Percentiles rank a stretch among this genome's conserved stretches.
phyloP scores from a whole-genome alignment of 2,797 vertebrate genomes.

The Parauchenoglanis ngamensis region DNA sequence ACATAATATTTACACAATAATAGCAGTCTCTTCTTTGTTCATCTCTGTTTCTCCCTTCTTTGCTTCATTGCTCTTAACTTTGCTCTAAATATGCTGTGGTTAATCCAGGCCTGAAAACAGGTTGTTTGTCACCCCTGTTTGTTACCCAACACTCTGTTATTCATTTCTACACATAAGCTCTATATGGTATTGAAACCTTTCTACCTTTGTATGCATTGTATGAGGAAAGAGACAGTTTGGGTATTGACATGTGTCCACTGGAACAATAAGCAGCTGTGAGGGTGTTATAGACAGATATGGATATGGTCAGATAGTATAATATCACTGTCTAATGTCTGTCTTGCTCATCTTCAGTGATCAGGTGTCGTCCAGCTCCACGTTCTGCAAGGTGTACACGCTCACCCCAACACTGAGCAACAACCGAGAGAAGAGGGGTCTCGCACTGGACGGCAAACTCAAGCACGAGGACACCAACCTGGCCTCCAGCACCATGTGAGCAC shows the following conservation, averaged over 20 bases:
- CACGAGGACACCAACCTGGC: conserved; percentile 88
- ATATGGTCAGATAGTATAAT: not conserved
- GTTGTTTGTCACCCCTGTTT: not conserved
- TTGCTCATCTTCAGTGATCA: conserved; percentile 73
- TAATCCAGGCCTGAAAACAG: not conserved
- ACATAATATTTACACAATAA: not conserved
- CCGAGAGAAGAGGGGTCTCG: conserved; percentile 84
- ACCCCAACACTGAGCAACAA: conserved; percentile 80
- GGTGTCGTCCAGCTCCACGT: conserved; percentile 81
- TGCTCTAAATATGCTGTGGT: not conserved
- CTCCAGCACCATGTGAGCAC: conserved; percentile 84
- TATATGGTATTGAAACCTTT: not conserved
- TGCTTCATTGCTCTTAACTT: not conserved
- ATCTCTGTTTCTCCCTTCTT: too few species aligned
- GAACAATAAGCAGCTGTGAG: not conserved
- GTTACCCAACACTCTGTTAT: not conserved
- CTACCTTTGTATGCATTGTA: not conserved
- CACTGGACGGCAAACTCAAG: conserved; percentile 85
- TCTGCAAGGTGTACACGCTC: conserved; percentile 84
- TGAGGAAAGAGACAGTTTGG: not conserved
- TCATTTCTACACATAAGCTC: not conserved
- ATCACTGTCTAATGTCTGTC: conserved; percentile 1
- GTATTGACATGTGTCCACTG: not conserved
- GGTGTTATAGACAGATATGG: not conserved
- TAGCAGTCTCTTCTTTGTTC: not conserved